Evolutionary conservation across 92 coral and sea anemone genomes (phyloP), one percentile per base, ranked within the genome.

Genomic region (Nematostella vectensis): DNA sequence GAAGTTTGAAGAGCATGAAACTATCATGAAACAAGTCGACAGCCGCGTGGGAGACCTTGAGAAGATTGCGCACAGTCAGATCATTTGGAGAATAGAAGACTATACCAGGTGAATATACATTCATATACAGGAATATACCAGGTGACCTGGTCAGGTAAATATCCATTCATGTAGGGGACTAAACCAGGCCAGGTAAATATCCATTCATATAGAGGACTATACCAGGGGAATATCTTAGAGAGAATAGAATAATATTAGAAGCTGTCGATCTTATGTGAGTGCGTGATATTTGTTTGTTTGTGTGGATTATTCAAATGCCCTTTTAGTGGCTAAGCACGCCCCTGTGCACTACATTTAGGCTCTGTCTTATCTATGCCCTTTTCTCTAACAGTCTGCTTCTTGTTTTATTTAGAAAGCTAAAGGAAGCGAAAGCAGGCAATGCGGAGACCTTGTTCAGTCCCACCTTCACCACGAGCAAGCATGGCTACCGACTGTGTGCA

Each of bases 401-500:
- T n/a, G n/a, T n/a, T n/a, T n/a, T n/a, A n/a, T 25, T 3, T 43
- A 66, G 99, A 25, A 93, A 93, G 33, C 42, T 93, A 60, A 82
- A 82, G 63, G 89, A 93, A 62, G 87, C 96, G 2, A 93, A 82
- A 56, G 85, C 93, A 12, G 99, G 99, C 2, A 82, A 93, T 29
- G 47, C 53, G 16, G 93, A 82, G 54, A 87, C 96, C 0, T 78
- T 93, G 15, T 93, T 93, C 29, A 76, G 88, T 6, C 99, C 99
- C 25, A 81, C 99, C 18, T 93, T 93, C 60, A 87, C 99, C 3
- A 93, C 99, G 19, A 87, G 96, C 70, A 93, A 87, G 49, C 99
- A 93, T 47, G 99, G 99, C 48, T 93, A 93, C 70, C 81, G 99
- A 1, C 55, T 93, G 62, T 83, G 99, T 42, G 99, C 99, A 27